Evolutionary conservation across 2,797 vertebrate species (phyloP).

Genomic region (Okamejei kenojei): DNA sequence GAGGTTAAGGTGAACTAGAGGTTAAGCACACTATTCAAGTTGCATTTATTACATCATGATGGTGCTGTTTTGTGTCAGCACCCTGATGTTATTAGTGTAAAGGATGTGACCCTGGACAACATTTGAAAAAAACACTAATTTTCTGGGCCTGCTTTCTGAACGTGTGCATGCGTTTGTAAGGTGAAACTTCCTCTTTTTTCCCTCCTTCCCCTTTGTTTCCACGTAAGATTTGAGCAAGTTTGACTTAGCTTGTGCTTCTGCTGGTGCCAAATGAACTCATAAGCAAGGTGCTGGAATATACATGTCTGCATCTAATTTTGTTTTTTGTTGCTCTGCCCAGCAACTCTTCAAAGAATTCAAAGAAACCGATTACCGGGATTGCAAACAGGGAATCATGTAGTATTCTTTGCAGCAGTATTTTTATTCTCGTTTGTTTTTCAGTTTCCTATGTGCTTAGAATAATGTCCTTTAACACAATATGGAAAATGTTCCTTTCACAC

Average conservation of each 20-base stretch:
- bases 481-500: neutral
- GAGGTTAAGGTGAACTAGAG: constrained; percentile 45
- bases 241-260: neutral
- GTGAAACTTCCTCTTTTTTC: neutral
- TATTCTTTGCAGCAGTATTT: neutral
- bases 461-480: neutral
- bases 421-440: neutral
- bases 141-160: neutral
- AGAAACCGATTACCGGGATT: neutral
- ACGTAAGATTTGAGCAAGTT: neutral
- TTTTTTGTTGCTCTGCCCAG: neutral
- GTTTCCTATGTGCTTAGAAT: neutral
- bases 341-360: neutral
- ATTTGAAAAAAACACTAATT: neutral
- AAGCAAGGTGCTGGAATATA: neutral
- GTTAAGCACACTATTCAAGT: constrained; percentile 40
- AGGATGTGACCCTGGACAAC: neutral
- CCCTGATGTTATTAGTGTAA: neutral
- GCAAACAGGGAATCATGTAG: neutral
- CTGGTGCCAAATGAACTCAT: neutral
- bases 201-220: neutral
- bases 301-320: neutral
- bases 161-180: neutral
- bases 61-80: constrained; percentile 34
- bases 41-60: constrained; percentile 28